These are phyloP conservation scores for Peromyscus nudipes DNA, from an alignment of 2,797 vertebrate genomes.

Conservation along the genomic window DNA sequence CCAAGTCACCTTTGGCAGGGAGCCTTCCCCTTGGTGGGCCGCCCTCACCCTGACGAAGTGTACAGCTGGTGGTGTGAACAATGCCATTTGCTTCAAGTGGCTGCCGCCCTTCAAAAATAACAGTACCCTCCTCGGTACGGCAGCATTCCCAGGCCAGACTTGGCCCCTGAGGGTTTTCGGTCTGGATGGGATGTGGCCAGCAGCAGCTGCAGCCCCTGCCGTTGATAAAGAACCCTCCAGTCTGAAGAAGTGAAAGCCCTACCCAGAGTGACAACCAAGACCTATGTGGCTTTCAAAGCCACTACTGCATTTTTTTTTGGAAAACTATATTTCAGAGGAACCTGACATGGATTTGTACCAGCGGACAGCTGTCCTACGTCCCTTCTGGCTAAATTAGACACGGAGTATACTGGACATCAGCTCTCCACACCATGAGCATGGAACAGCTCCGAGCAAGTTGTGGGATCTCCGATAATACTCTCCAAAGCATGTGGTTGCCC, in stretches of 20 bases:
- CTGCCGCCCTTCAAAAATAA: conserved; percentile 60
- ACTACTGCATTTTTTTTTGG: neutral
- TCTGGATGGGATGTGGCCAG: conserved; percentile 43
- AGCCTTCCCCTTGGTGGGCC: conserved; percentile 56
- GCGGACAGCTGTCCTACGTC: conserved; percentile 21
- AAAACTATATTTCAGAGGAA: conserved; percentile 51
- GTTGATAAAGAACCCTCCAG: conserved; percentile 60
- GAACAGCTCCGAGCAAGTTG: neutral
- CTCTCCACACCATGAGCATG: neutral
- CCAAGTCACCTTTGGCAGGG: conserved; percentile 79
- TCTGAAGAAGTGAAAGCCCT: conserved; percentile 72
- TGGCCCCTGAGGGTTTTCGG: conserved; percentile 48
- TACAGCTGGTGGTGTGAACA: conserved; percentile 73
- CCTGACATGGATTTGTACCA: conserved; percentile 61
- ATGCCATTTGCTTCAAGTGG: conserved; percentile 68
- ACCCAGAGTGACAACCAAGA: conserved; percentile 45
- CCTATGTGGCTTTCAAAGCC: conserved; percentile 55
- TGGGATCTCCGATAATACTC: conserved; percentile 3
- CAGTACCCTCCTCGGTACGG: neutral
- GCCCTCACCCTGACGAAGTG: conserved; percentile 79
- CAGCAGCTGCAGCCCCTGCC: conserved; percentile 74
- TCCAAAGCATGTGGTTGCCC: neutral
- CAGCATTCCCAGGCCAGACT: conserved; percentile 54
- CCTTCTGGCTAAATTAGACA: conserved; percentile 61
- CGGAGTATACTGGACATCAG: conserved; percentile 47